Conservation (phyloP, 2,888 invertebrate genomes). For the Epinotia nisella region DNA sequence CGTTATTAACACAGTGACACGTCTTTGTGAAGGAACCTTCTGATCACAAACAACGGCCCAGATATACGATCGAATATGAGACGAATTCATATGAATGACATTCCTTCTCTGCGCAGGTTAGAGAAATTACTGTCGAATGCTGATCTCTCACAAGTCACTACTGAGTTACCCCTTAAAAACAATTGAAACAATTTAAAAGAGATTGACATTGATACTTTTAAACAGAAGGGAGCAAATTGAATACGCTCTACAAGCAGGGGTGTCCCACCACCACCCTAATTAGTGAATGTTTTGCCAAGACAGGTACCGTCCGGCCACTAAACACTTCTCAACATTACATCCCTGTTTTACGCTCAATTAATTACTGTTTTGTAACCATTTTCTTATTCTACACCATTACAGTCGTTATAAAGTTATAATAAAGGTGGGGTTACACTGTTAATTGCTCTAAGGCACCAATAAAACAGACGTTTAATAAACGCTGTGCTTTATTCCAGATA, state of each 20-base stretch:
- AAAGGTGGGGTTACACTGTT: slow-evolving; percentile 31
- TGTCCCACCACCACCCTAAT: slow-evolving; percentile 28
- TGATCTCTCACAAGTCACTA: slow-evolving; percentile 2
- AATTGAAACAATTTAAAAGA: slow-evolving; percentile 33
- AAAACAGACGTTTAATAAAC: slow-evolving; percentile 32
- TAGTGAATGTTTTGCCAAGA: slow-evolving; percentile 32
- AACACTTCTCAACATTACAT: slow-evolving; percentile 38
- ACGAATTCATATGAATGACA: background rate
- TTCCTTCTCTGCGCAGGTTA: background rate
- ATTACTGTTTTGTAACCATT: slow-evolving; percentile 35
- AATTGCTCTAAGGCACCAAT: slow-evolving; percentile 30
- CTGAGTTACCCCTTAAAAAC: slow-evolving; percentile 31
- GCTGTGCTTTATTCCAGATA: slow-evolving; percentile 27
- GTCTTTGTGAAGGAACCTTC: background rate
- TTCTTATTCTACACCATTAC: slow-evolving; percentile 36
- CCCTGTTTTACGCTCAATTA: slow-evolving; percentile 38
- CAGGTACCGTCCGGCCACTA: slow-evolving; percentile 34
- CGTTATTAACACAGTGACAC: slow-evolving; percentile 21
- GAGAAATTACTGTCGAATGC: background rate
- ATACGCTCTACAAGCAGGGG: slow-evolving; percentile 35
- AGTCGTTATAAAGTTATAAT: slow-evolving; percentile 36
- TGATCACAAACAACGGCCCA: background rate
- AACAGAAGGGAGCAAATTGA: slow-evolving; percentile 34
- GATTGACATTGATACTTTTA: slow-evolving; percentile 38
- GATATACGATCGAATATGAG: background rate